A percentile compares a stretch with the other conserved stretches of the same genome.
Conservation (phyloP, 2,113 vertebrate genomes). For the Tragulus kanchil region DNA sequence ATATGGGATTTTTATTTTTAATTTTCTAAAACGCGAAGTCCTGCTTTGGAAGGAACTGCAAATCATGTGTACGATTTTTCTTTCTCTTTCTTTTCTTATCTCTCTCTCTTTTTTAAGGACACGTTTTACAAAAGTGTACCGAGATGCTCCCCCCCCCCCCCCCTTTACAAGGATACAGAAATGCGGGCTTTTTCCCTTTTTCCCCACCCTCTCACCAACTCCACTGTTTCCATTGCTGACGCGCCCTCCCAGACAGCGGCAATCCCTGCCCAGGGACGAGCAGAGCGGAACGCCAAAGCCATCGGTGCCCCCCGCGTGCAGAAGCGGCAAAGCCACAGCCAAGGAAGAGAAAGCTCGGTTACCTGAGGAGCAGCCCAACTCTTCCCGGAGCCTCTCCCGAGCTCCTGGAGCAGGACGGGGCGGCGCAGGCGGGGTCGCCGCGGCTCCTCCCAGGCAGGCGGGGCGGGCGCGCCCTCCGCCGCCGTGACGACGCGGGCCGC, state of each 20-base stretch:
- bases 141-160: neutral
- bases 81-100: no score
- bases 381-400: neutral
- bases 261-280: neutral
- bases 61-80: no score
- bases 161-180: neutral
- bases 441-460: constrained; percentile 53
- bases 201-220: no score
- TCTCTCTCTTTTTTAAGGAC: neutral
- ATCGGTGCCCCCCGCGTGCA: accelerated
- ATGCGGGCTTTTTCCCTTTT: neutral
- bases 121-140: neutral
- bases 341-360: neutral
- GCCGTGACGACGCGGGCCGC: constrained; percentile 58
- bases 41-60: neutral
- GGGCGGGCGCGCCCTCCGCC: neutral
- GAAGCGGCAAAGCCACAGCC: neutral
- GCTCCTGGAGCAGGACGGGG: constrained; percentile 11
- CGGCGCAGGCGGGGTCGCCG: neutral
- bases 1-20: neutral
- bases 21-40: neutral
- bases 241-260: neutral
- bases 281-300: neutral
- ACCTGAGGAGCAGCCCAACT: constrained; percentile 59
- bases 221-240: neutral